Percentiles rank a stretch among this genome's conserved stretches.
These are phyloP conservation scores for Labeo calbasu DNA, from an alignment of 2,797 vertebrate genomes.

Conservation along the genomic window DNA sequence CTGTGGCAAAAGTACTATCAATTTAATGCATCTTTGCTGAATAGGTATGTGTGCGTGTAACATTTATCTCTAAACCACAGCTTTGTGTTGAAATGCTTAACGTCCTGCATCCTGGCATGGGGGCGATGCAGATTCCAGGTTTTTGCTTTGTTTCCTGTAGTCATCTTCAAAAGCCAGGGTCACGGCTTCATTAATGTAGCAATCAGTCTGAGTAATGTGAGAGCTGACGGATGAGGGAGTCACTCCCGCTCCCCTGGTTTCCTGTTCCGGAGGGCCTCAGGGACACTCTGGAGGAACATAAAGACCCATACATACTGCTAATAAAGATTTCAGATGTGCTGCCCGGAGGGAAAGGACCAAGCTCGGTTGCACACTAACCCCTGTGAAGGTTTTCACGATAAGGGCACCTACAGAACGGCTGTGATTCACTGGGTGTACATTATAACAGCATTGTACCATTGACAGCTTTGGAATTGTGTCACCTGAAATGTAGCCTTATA, in stretches of 20 bases:
- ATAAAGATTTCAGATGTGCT: conserved; percentile 82
- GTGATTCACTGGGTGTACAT: conserved; percentile 29
- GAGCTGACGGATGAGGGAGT: conserved; percentile 68
- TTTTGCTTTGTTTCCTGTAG: conserved; percentile 67
- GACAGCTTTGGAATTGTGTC: conserved; percentile 2
- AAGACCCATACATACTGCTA: conserved; percentile 60
- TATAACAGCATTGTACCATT: conserved; percentile 6
- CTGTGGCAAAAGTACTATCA: neutral
- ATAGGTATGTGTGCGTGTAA: neutral
- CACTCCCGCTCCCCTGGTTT: conserved; percentile 64
- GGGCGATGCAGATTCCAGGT: conserved; percentile 74
- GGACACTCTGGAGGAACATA: conserved; percentile 64
- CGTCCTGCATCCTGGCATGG: conserved; percentile 66
- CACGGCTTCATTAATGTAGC: conserved; percentile 67
- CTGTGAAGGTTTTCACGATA: neutral
- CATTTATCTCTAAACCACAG: neutral
- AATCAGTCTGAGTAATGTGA: conserved; percentile 76
- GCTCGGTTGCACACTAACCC: neutral
- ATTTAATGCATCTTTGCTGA: neutral
- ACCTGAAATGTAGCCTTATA: conserved; percentile 34
- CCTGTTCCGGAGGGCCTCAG: conserved; percentile 66
- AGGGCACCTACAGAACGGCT: neutral
- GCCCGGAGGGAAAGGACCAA: conserved; percentile 37
- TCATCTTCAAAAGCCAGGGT: conserved; percentile 57
- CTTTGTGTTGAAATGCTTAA: conserved; percentile 59